Evolutionary conservation across 2,797 vertebrate genomes (phyloP), one percentile per base, ranked within the genome.

Genomic region (Dallia pectoralis): DNA sequence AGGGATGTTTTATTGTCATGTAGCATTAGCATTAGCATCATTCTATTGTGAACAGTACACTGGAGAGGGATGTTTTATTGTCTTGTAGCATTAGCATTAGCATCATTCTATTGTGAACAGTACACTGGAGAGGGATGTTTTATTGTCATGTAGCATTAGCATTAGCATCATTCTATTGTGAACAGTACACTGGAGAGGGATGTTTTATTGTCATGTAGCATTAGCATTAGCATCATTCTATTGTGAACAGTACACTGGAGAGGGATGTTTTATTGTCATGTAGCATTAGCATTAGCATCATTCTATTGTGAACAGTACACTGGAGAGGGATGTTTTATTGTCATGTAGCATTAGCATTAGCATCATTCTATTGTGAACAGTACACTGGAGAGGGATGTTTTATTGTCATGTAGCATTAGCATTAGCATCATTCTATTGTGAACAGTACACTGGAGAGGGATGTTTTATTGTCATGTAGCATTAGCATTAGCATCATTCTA

Each of bases 181-280:
- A 59, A 59, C 12, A 14, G 22, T 12, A 59, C 53, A 25, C n/a
- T 59, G 56, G 71, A 78, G 70, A 32, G 72, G 65, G 75, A 74
- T 74, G 71, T 73, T 77, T 74, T 65, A 72, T 63, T 79, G 80
- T 80, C 80, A 77, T 74, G n/a, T n/a, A n/a, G n/a, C n/a, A n/a
- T 1, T 22, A 25, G 53, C 53, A 59, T 59, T 59, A 25, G 53
- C 25, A 25, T 59, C 53, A 53, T 19, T 53, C 5, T 27, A 59
- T 12, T 25, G 9, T 25, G 53, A 59, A 59, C 12, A 14, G 22
- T 12, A 59, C 53, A 25, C n/a, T 59, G 56, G 71, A 78, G 70
- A 32, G 72, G 65, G 75, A 74, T 74, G 71, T 73, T 77, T 74
- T 65, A 72, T 63, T 79, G 80, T 80, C 80, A 77, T 74, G n/a